Conservation (phyloP, 2,113 vertebrate genomes). For the Bostrychus sinensis region DNA sequence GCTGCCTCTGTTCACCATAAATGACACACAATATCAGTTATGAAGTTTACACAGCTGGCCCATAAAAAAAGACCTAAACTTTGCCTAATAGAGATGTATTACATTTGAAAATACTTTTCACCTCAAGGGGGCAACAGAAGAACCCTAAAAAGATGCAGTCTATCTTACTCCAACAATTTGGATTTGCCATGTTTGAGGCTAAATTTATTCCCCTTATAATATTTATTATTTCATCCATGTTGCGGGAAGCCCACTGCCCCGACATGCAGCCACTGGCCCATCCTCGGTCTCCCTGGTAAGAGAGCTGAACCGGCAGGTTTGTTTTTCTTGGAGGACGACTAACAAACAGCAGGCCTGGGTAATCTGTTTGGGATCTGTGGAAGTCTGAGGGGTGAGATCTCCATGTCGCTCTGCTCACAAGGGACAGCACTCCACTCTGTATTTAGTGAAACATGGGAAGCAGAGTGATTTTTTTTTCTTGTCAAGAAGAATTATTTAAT, state of each 20-base stretch:
- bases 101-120: slow-evolving; percentile 13
- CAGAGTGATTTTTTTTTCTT: slow-evolving; percentile 33
- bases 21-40: neutral
- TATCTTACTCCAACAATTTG: slow-evolving; percentile 35
- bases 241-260: slow-evolving; percentile 5
- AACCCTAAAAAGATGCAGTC: slow-evolving; percentile 25
- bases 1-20: neutral
- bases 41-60: neutral
- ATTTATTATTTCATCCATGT: slow-evolving; percentile 40
- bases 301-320: slow-evolving; percentile 61
- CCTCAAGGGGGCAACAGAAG: slow-evolving; percentile 71
- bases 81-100: neutral
- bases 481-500: slow-evolving; percentile 24
- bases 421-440: slow-evolving; percentile 11
- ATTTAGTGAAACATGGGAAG: neutral
- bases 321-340: slow-evolving; percentile 67
- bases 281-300: slow-evolving; percentile 28
- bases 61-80: neutral
- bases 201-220: slow-evolving; percentile 43
- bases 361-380: slow-evolving; percentile 51
- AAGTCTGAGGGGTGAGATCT: slow-evolving; percentile 42
- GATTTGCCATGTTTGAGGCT: slow-evolving; percentile 3
- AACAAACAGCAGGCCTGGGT: slow-evolving; percentile 59
- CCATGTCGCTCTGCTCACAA: slow-evolving; percentile 31
- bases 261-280: neutral